Percentiles rank a stretch among this genome's conserved stretches.
Evolutionary conservation across 2,888 invertebrate species (phyloP).

Genomic region (Himalopsyche tibetana): DNA sequence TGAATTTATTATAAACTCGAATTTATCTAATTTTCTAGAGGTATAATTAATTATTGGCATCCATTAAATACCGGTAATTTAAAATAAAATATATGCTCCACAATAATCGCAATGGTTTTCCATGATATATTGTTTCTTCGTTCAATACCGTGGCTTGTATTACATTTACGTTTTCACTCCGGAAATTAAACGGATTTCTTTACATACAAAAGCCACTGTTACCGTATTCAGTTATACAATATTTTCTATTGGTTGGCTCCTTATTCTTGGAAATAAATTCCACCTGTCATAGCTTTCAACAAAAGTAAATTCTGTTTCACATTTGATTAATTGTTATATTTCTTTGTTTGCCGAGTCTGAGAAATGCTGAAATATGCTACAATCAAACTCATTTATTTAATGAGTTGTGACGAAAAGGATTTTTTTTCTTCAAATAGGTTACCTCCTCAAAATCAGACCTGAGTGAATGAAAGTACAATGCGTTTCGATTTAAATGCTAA

Average conservation of each 20-base stretch:
- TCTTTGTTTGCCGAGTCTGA: background rate
- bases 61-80: too few relatives aligned
- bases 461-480: too few relatives aligned
- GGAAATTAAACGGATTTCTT: conserved; percentile 25
- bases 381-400: background rate
- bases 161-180: conserved; percentile 23
- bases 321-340: conserved; percentile 24
- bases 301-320: background rate
- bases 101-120: too few relatives aligned
- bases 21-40: too few relatives aligned
- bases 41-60: too few relatives aligned
- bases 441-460: background rate
- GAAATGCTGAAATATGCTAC: background rate
- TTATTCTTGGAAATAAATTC: background rate
- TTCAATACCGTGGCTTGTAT: background rate
- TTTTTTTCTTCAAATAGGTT: background rate
- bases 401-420: background rate
- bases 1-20: too few relatives aligned
- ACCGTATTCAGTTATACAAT: background rate
- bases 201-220: background rate
- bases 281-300: conserved; percentile 24
- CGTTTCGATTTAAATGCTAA: too few relatives aligned
- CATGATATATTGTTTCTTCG: background rate
- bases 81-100: too few relatives aligned
- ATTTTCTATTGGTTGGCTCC: background rate